phyloP scores from a whole-genome alignment of 2,888 invertebrate species.

The Stenoptilia bipunctidactyla region DNA sequence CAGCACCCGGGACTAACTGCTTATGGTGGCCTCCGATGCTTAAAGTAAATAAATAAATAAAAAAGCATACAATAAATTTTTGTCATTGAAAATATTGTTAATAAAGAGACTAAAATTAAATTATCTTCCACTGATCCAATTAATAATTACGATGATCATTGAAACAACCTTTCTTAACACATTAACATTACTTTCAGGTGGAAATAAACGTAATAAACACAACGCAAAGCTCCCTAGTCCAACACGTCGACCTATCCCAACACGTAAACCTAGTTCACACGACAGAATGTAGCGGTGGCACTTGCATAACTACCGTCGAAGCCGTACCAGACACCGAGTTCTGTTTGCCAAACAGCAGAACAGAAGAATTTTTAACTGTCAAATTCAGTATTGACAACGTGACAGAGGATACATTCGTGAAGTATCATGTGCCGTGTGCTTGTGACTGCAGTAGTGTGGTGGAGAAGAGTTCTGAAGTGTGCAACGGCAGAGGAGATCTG shows the following conservation, averaged over 20 bases:
- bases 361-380: conserved; percentile 26
- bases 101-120: no score
- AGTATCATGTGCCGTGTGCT: conserved; percentile 44
- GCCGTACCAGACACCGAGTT: conserved; percentile 24
- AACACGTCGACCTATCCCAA: no score
- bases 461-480: conserved; percentile 42
- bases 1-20: no score
- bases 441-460: conserved; percentile 34
- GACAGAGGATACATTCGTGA: conserved; percentile 24
- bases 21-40: no score
- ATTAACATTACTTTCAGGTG: not conserved
- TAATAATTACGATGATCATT: no score
- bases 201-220: not conserved
- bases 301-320: conserved; percentile 15
- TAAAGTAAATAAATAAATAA: no score
- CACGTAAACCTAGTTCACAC: not conserved
- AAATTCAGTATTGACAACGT: conserved; percentile 25
- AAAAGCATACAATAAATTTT: no score
- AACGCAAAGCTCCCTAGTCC: not conserved
- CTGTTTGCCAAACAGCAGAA: conserved; percentile 26
- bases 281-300: not conserved
- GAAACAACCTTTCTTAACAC: no score
- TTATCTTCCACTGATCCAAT: no score
- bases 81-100: no score
- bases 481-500: conserved; percentile 58